Percentiles rank a stretch among this genome's conserved stretches.
Conservation (phyloP, 2,797 vertebrate genomes). For the Parauchenoglanis punctatus region DNA sequence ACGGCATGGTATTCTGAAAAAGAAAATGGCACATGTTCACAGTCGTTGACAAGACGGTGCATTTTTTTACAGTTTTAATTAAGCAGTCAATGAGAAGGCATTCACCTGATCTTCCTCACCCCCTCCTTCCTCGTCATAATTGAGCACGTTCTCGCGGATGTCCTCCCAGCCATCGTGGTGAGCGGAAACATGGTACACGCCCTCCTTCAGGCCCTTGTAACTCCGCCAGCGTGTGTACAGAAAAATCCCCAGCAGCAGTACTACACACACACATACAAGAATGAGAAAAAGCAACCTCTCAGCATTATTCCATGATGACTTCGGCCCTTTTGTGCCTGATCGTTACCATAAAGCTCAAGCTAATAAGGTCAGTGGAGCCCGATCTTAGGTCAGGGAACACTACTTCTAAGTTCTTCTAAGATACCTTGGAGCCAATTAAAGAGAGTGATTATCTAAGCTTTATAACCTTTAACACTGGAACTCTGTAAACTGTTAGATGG, state of each 20-base stretch:
- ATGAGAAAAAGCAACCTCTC: neutral
- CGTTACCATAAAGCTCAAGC: conserved; percentile 19
- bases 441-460: conserved; percentile 24
- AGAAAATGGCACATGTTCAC: neutral
- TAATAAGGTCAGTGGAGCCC: conserved; percentile 27
- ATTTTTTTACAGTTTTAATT: neutral
- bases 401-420: conserved; percentile 14
- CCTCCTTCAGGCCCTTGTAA: conserved; percentile 79
- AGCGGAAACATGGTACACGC: conserved; percentile 76
- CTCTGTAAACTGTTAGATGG: neutral
- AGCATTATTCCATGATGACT: conserved; percentile 11
- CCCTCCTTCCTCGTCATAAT: conserved; percentile 89
- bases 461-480: conserved; percentile 22
- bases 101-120: conserved; percentile 89
- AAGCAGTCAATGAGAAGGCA: neutral
- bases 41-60: neutral
- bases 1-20: neutral
- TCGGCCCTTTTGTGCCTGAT: neutral
- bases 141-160: conserved; percentile 87
- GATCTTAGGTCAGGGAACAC: conserved; percentile 21
- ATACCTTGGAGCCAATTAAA: conserved; percentile 20
- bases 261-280: conserved; percentile 65
- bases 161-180: conserved; percentile 87
- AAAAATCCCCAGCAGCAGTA: conserved; percentile 80
- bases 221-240: conserved; percentile 81